Percentiles rank a stretch among this genome's conserved stretches.
Evolutionary conservation across 2,797 vertebrate species (phyloP).

Genomic region (Chloroceryle amazona): DNA sequence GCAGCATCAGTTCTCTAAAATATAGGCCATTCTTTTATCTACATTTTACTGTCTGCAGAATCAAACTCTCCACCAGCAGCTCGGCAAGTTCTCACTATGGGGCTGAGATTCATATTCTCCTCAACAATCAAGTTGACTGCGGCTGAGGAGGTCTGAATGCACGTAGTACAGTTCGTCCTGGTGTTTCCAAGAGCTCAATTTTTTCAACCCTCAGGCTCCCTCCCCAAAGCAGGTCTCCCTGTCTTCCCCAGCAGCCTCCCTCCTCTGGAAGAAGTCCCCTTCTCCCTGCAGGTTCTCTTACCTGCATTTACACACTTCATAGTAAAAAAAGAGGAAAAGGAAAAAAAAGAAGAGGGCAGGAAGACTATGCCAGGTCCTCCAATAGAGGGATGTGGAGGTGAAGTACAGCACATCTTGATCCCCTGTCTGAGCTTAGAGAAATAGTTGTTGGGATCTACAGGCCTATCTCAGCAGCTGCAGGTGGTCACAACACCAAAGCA

Average conservation of each 20-base stretch:
- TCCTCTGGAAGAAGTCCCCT: not conserved
- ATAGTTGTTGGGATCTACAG: not conserved
- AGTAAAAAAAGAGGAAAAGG: not conserved
- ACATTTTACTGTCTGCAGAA: not conserved
- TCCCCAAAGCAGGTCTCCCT: not conserved
- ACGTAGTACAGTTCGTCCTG: accelerated
- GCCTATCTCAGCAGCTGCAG: not conserved
- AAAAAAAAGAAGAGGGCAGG: not conserved
- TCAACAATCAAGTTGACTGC: not conserved
- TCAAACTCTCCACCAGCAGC: not conserved
- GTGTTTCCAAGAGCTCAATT: not conserved
- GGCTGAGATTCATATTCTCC: not conserved
- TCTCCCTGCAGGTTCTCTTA: not conserved
- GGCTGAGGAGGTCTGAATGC: not conserved
- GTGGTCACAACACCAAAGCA: not conserved
- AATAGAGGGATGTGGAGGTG: not conserved
- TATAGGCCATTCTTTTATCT: not conserved
- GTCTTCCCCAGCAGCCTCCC: not conserved
- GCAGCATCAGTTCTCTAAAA: not conserved
- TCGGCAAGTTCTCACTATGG: not conserved
- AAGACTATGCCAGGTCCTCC: not conserved
- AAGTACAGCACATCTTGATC: not conserved
- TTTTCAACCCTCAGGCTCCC: not conserved
- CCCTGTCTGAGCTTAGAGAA: not conserved
- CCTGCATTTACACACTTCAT: accelerated